Percentiles rank a stretch among this genome's conserved stretches.
Conservation (phyloP, 2,888 invertebrate species). For the Loripinus fragilis region DNA sequence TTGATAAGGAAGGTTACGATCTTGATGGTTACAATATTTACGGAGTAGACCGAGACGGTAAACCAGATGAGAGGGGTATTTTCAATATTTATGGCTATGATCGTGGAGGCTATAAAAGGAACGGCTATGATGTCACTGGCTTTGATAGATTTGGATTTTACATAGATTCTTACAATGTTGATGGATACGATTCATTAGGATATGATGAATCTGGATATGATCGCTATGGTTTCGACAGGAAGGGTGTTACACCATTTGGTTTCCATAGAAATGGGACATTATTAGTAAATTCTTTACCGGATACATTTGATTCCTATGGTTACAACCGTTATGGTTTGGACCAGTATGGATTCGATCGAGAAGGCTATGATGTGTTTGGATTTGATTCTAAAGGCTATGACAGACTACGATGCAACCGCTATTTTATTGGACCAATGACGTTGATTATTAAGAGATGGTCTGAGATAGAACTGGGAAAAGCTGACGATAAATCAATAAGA, state of each 20-base stretch:
- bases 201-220: conserved; percentile 79
- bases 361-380: conserved; percentile 80
- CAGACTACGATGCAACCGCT: conserved; percentile 74
- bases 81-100: conserved; percentile 75
- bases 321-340: conserved; percentile 77
- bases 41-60: conserved; percentile 73
- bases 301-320: conserved; percentile 70
- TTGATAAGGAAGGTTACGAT: conserved; percentile 73
- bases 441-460: conserved; percentile 75
- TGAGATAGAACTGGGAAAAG: conserved; percentile 66
- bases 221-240: conserved; percentile 79
- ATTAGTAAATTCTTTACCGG: conserved; percentile 42
- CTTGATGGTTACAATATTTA: conserved; percentile 74
- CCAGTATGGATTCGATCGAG: conserved; percentile 77
- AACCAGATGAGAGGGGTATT: conserved; percentile 66
- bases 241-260: conserved; percentile 76
- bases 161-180: conserved; percentile 77
- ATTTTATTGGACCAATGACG: conserved; percentile 78
- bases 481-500: conserved; percentile 62
- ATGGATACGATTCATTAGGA: conserved; percentile 79
- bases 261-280: conserved; percentile 71
- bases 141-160: conserved; percentile 77
- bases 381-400: conserved; percentile 78
- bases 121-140: conserved; percentile 77
- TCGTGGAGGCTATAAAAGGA: conserved; percentile 73